phyloP scores from a whole-genome alignment of 2,113 vertebrate species.

The Hemibagrus wyckioides region DNA sequence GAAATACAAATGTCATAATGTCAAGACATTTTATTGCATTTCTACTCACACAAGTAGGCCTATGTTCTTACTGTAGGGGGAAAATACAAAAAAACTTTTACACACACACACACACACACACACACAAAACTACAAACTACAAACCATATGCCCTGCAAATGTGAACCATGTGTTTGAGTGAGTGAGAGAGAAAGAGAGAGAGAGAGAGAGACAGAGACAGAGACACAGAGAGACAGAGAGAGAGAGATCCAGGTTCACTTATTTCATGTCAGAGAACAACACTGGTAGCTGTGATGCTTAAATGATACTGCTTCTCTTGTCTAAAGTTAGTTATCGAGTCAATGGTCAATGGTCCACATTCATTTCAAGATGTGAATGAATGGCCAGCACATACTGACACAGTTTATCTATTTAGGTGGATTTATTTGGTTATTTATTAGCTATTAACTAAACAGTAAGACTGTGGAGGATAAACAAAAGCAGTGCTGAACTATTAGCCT shows the following conservation, averaged over 20 bases:
- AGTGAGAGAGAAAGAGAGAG: conserved; percentile 1
- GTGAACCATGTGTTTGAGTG: conserved; percentile 33
- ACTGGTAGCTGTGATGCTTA: conserved; percentile 25
- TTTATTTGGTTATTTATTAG: not conserved
- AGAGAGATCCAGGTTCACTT: conserved; percentile 36
- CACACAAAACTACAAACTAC: not conserved
- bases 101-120: not conserved
- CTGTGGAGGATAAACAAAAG: too few species aligned
- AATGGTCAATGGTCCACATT: not conserved
- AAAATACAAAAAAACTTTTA: not conserved
- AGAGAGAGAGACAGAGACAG: not conserved
- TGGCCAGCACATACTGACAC: not conserved
- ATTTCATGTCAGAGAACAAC: conserved; percentile 2
- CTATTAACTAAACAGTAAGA: not conserved
- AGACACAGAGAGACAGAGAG: conserved; percentile 25
- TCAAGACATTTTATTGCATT: not conserved
- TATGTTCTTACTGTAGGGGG: not conserved
- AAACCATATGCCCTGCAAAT: conserved; percentile 29
- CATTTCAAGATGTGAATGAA: not conserved
- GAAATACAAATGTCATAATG: not conserved
- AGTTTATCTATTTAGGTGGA: not conserved
- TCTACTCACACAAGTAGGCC: not conserved
- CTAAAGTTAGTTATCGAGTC: not conserved
- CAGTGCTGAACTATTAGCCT: not conserved
- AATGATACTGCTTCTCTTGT: not conserved